Evolutionary conservation across 2,888 invertebrate species (phyloP), one percentile per base, ranked within the genome.

Genomic region (Pristionchus fissidentatus): DNA sequence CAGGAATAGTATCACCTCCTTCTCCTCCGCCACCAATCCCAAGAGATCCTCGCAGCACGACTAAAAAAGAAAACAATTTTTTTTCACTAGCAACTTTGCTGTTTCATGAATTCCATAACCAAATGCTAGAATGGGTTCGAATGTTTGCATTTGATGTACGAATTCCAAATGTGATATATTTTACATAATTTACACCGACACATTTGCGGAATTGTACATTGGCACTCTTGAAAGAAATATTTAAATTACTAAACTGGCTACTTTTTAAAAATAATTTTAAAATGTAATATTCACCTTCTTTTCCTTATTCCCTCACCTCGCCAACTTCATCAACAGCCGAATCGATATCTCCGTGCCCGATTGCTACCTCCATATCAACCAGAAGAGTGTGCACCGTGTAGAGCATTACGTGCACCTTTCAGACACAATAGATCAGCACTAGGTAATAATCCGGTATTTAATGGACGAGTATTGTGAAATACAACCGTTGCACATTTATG

Each of bases 11-110:
- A 95, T 95, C 0, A 97, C 95, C 93, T 97, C 96, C 93, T 97
- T 98, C 93, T 98, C 98, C 92, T 97, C 97, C 0, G 96, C 95
- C 5, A 96, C 94, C 22, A 95, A 94, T 0, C 97, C 97, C 92
- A 98, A 98, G 57, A 98, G 94, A 93, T 98, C 98, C 85, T 95
- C 95, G 66, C 95, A 95, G 87, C 96, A 96, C 7, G 97, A 93
- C 94, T 95, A 89, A 32, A 91, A 85, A 85, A 77, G 83, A 78
- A 82, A 81, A 29, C 15, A 62, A 2, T 26, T 13, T 26, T 35
- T 19, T 35, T 26, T 35, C 60, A n/a, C n/a, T n/a, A n/a, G n/a
- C n/a, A n/a, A n/a, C n/a, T n/a, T n/a, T n/a, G n/a, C n/a, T n/a
- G n/a, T n/a, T n/a, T n/a, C n/a, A n/a, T n/a, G n/a, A n/a, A n/a